Base-by-base conservation (phyloP, 2,888 invertebrate species). In the Scaptomyza parva region DNA sequence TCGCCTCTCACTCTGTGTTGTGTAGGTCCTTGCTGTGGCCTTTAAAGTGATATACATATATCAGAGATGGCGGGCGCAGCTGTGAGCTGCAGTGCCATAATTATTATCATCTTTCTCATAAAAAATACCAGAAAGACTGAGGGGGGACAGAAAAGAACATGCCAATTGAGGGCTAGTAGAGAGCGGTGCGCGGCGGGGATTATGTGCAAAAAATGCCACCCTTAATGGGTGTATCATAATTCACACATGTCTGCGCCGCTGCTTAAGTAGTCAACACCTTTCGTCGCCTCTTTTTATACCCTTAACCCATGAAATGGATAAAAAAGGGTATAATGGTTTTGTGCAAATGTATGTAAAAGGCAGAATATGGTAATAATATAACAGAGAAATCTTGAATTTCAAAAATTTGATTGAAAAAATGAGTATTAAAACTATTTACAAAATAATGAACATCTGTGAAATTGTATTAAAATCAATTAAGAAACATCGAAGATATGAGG, bases 191-290 rank as follows among this genome's bases (percentile, higher is more conserved):
- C 12, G 14, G 18, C 2, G n/a, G 17, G 54, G 22, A 59, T 37
- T 39, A 30, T 50, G 53, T 33, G 47, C 55, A 37, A 26, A 50
- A 50, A 65, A 62, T 48, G 55, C 57, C 45, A 47, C 62, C 62
- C 74, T 65, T 77, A 83, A 81, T 83, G 84, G 83, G 80, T 70
- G 70, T 80, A 81, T 81, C 81, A 78, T 83, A 75, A 83, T 83
- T 81, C 80, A 77, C 70, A 80, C 77, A 70, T 66, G 64, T 63
- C 60, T 58, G 77, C 67, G 50, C 58, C 50, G 48, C 78, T 54
- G 75, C 69, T 70, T 60, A 70, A 68, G 80, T 53, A 72, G 80
- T 65, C 73, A 69, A 61, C 73, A 65, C 74, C 62, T 72, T 20
- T 57, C 60, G 55, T 65, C 70, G 39, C 55, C 50, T 33, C 9